Conservation (phyloP, 2,113 vertebrate species). For the Austrofundulus limnaeus region DNA sequence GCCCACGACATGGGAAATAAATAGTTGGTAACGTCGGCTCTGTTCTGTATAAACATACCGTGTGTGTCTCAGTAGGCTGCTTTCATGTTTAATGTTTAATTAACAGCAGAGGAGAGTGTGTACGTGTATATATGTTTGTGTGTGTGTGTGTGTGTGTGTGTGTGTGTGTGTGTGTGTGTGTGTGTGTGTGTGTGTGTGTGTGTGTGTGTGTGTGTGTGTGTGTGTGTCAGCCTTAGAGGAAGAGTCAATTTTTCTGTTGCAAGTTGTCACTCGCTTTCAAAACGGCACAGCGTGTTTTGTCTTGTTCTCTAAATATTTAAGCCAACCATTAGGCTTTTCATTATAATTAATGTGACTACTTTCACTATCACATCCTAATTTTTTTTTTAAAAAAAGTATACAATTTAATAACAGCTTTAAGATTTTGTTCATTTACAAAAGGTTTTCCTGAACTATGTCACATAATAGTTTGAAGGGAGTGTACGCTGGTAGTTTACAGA, state of each 20-base stretch:
- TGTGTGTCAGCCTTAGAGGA: conserved; percentile 6
- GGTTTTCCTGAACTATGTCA: too few species aligned
- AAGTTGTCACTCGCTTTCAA: conserved; percentile 59
- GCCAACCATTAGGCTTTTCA: not conserved
- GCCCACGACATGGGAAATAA: conserved; percentile 69
- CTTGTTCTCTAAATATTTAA: conserved; percentile 8
- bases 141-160: conserved; percentile 19
- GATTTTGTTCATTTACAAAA: too few species aligned
- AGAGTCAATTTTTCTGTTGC: conserved; percentile 32
- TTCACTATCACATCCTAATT: not conserved
- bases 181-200: conserved; percentile 13
- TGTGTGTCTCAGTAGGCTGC: conserved; percentile 12
- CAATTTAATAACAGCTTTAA: too few species aligned
- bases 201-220: conserved; percentile 17
- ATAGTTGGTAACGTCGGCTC: conserved; percentile 72
- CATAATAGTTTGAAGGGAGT: too few species aligned
- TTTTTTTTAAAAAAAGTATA: not conserved
- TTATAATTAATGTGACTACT: not conserved
- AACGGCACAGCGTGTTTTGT: conserved; percentile 31
- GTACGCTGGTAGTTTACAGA: too few species aligned
- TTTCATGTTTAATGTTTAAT: not conserved
- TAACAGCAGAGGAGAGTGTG: not conserved
- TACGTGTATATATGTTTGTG: too few species aligned
- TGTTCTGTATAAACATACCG: conserved; percentile 34
- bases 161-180: not conserved